phyloP scores from a whole-genome alignment of 2,888 invertebrate genomes.

The Mimumesa dahlbomi region DNA sequence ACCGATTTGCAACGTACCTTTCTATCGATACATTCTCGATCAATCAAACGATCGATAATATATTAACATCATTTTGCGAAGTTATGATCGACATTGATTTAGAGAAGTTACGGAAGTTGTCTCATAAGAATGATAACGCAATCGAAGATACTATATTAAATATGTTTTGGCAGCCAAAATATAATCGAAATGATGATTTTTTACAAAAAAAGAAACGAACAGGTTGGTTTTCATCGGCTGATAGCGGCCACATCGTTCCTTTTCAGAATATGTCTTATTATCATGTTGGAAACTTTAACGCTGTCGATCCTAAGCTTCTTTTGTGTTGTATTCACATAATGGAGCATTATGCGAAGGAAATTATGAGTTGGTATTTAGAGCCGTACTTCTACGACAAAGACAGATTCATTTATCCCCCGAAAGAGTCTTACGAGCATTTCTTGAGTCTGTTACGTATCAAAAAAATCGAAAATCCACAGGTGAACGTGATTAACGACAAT shows the following conservation, averaged over 20 bases:
- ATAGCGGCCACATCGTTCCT: background rate
- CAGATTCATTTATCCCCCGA: background rate
- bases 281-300: background rate
- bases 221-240: constrained; percentile 3
- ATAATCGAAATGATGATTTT: accelerated
- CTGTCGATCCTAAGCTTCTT: background rate
- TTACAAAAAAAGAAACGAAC: background rate
- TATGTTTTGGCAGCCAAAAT: background rate
- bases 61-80: background rate
- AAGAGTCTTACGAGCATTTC: background rate
- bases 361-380: constrained; percentile 1
- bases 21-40: background rate
- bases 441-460: too few relatives aligned
- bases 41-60: background rate
- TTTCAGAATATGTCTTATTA: background rate
- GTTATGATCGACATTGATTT: constrained; percentile 1
- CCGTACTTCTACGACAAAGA: constrained; percentile 5
- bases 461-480: background rate
- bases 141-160: background rate
- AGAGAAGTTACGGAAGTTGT: background rate
- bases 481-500: background rate
- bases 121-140: accelerated
- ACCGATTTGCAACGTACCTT: background rate
- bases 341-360: background rate
- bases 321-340: background rate